A percentile compares a stretch with the other conserved stretches of the same genome.
phyloP scores from a whole-genome alignment of 2,888 invertebrate genomes.

The Hirtodrosophila alboralis region DNA sequence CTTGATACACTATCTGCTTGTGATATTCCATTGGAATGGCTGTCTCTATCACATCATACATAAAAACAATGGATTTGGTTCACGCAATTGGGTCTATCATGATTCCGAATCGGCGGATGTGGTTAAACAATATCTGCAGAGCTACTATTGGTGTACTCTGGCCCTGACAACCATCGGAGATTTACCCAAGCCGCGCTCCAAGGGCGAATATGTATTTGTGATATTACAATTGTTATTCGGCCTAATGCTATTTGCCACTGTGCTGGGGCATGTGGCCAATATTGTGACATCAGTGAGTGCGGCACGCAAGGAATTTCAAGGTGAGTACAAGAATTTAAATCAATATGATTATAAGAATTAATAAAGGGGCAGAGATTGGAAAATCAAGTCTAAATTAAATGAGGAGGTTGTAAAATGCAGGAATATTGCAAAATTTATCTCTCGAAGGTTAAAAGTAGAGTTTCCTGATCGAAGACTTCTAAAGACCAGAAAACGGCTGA shows the following conservation, averaged over 20 bases:
- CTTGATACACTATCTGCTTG: slow-evolving; percentile 97
- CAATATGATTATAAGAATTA: no score
- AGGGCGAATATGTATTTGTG: slow-evolving; percentile 97
- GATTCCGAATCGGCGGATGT: slow-evolving; percentile 94
- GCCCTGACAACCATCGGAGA: slow-evolving; percentile 98
- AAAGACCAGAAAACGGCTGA: no score
- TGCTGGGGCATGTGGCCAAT: slow-evolving; percentile 98
- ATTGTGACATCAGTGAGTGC: slow-evolving; percentile 99
- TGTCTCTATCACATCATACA: slow-evolving; percentile 98
- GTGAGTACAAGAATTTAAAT: slow-evolving; percentile 85
- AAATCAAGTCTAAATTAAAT: no score
- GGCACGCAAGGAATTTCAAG: slow-evolving; percentile 99
- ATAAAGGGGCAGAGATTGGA: no score
- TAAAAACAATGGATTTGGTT: slow-evolving; percentile 97
- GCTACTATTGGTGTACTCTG: slow-evolving; percentile 99
- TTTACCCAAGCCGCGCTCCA: slow-evolving; percentile 94
- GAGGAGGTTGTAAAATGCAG: no score
- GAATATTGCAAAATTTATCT: no score
- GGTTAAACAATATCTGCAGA: slow-evolving; percentile 97
- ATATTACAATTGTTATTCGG: slow-evolving; percentile 97
- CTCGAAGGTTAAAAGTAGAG: no score
- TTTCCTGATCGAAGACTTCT: no score
- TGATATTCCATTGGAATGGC: slow-evolving; percentile 99
- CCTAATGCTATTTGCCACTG: slow-evolving; percentile 96
- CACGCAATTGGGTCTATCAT: slow-evolving; percentile 95